A percentile compares a stretch with the other conserved stretches of the same genome.
These are phyloP conservation scores for Sarcophilus harrisii DNA, from an alignment of 2,797 vertebrate species.

Conservation along the genomic window DNA sequence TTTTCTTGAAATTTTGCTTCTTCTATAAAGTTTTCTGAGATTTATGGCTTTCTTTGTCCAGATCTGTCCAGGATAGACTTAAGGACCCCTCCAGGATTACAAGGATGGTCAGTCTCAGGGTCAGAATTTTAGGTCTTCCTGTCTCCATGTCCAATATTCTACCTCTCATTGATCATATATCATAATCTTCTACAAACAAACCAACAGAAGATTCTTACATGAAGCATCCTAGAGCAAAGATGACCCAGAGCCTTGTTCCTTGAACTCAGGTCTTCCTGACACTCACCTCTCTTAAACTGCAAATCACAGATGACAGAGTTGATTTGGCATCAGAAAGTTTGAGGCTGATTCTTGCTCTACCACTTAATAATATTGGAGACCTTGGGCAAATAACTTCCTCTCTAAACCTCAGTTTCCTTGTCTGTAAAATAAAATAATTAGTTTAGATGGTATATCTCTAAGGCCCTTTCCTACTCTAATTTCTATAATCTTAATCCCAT, in stretches of 20 bases:
- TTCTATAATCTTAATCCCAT: too few relatives aligned
- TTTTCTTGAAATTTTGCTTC: neutral
- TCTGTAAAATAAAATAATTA: neutral
- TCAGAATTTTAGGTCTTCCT: neutral
- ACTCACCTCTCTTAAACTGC: neutral
- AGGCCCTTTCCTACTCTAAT: neutral
- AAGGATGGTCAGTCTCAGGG: neutral
- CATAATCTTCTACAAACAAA: too few relatives aligned
- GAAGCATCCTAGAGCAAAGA: too few relatives aligned
- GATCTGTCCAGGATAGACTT: neutral
- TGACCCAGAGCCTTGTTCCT: too few relatives aligned
- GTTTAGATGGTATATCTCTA: neutral
- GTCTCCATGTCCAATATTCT: neutral
- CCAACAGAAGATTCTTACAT: too few relatives aligned
- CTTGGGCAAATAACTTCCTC: neutral
- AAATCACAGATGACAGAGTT: neutral
- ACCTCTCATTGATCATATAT: too few relatives aligned
- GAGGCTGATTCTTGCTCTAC: neutral
- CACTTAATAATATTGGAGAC: neutral
- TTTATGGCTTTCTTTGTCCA: neutral
- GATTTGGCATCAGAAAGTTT: neutral
- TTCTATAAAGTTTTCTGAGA: neutral
- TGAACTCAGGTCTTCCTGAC: too few relatives aligned
- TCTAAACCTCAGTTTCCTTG: neutral
- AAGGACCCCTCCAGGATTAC: neutral